Conservation (phyloP, 2,888 invertebrate species). For the Microdon myrmicae region DNA sequence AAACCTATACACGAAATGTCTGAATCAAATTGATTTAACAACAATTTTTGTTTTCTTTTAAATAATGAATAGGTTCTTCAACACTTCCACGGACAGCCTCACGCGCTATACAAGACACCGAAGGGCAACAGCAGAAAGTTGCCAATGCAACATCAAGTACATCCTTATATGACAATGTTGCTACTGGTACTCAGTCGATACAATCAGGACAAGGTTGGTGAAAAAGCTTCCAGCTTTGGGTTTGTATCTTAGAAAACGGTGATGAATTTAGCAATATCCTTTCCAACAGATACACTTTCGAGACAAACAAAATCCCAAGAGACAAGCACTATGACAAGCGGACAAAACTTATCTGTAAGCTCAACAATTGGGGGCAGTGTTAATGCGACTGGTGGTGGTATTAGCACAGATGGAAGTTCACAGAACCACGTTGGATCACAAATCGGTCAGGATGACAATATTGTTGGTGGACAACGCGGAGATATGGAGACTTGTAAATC, state of each 20-base stretch:
- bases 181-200: conserved; percentile 59
- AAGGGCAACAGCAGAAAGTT: conserved; percentile 74
- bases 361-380: conserved; percentile 56
- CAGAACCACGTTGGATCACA: conserved; percentile 77
- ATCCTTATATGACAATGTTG: conserved; percentile 87
- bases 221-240: conserved; percentile 18
- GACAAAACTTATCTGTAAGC: conserved; percentile 23
- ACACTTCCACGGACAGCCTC: conserved; percentile 83
- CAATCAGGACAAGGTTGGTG: conserved; percentile 63
- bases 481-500: conserved; percentile 75
- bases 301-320: conserved; percentile 79
- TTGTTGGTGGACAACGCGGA: conserved; percentile 68
- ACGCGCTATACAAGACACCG: conserved; percentile 77
- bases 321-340: conserved; percentile 75
- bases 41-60: conserved; percentile 7
- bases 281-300: conserved; percentile 67
- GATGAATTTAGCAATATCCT: conserved; percentile 23
- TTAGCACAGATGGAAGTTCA: conserved; percentile 71
- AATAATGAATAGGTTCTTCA: conserved; percentile 74
- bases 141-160: conserved; percentile 88
- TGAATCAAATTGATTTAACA: not conserved
- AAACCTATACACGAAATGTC: not conserved
- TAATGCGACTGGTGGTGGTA: conserved; percentile 55
- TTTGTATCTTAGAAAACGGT: conserved; percentile 27
- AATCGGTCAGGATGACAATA: conserved; percentile 66